These are phyloP conservation scores for Akabosia matsudoensis DNA, from an alignment of 1,140 invertebrate genomes.

Conservation along the genomic window DNA sequence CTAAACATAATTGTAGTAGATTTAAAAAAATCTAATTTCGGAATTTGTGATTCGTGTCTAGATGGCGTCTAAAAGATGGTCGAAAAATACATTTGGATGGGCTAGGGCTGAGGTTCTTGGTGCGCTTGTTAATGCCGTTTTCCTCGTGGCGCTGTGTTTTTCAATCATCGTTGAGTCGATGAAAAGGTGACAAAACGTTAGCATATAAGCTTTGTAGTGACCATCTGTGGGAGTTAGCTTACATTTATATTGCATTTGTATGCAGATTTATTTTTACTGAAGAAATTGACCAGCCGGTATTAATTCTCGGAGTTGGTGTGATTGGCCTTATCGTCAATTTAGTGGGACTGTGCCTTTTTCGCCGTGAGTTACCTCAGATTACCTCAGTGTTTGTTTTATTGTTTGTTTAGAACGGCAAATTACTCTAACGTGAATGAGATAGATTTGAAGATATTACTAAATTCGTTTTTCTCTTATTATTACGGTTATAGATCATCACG, in stretches of 20 bases:
- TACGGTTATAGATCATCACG: slow-evolving; percentile 66
- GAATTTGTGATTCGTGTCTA: slow-evolving; percentile 52
- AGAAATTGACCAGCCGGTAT: slow-evolving; percentile 71
- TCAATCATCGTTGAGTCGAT: slow-evolving; percentile 85
- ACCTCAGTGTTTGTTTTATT: too few species aligned
- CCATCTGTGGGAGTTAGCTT: background rate
- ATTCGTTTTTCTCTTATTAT: slow-evolving; percentile 5
- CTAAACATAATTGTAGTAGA: slow-evolving; percentile 7
- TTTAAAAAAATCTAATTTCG: slow-evolving; percentile 1
- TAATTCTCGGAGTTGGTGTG: slow-evolving; percentile 72
- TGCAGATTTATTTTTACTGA: slow-evolving; percentile 64
- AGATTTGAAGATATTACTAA: background rate
- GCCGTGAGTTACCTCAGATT: slow-evolving; percentile 65
- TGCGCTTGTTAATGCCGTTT: slow-evolving; percentile 87
- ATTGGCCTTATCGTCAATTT: slow-evolving; percentile 78
- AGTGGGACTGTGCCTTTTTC: slow-evolving; percentile 75
- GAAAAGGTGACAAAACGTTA: slow-evolving; percentile 59
- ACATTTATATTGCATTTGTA: slow-evolving; percentile 33
- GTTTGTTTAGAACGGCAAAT: too few species aligned
- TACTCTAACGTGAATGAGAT: too few species aligned
- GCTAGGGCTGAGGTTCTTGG: slow-evolving; percentile 88
- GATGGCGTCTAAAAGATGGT: slow-evolving; percentile 94
- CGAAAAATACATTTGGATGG: slow-evolving; percentile 93
- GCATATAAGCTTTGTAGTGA: slow-evolving; percentile 10
- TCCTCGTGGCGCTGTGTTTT: slow-evolving; percentile 88